Evolutionary conservation across 2,888 invertebrate genomes (phyloP), one percentile per base, ranked within the genome.

Genomic region (Steinernema scapterisci): DNA sequence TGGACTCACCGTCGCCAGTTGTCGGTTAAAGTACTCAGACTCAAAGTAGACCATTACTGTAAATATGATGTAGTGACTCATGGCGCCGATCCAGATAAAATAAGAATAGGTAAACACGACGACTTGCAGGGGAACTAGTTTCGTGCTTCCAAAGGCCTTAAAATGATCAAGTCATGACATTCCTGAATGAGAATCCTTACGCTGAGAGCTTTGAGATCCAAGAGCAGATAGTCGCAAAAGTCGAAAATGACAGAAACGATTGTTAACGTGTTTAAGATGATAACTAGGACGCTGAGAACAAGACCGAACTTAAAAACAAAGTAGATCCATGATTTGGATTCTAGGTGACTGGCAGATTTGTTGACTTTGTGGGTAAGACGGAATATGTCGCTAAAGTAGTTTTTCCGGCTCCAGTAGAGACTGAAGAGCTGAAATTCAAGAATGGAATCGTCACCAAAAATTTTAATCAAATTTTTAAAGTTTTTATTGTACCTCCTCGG

Each of bases 361-460:
- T 73, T 63, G 31, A 63, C 38, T 63, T 63, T 63, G 38, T 63
- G 63, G 11, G 31, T 31, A 16, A 63, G 63, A 63, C 63, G 27
- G 52, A 38, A 75, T n/a, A 76, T 46, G 0, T 48, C 38, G 5
- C 44, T 19, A n/a, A 76, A 46, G n/a, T 75, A 56, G 31, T 54
- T 56, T 27, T 71, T 51, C 9, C 44, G 46, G 19, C 72, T 76
- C 76, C 76, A 76, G 63, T 76, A 72, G 48, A 76, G 45, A 52
- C 51, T 27, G 46, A 76, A 75, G n/a, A 71, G 3, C 48, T 48
- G 48, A 48, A 48, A 48, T 7, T 44, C 45, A 44, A 44, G 16
- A 7, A 44, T 11, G 9, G 38, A 38, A 38, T 38, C 38, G 38
- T 6, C 38, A 38, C 3, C 38, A 38, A 38, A 38, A 9, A 38